Evolutionary conservation across 2,113 vertebrate species (phyloP).

Genomic region (Mobula hypostoma): DNA sequence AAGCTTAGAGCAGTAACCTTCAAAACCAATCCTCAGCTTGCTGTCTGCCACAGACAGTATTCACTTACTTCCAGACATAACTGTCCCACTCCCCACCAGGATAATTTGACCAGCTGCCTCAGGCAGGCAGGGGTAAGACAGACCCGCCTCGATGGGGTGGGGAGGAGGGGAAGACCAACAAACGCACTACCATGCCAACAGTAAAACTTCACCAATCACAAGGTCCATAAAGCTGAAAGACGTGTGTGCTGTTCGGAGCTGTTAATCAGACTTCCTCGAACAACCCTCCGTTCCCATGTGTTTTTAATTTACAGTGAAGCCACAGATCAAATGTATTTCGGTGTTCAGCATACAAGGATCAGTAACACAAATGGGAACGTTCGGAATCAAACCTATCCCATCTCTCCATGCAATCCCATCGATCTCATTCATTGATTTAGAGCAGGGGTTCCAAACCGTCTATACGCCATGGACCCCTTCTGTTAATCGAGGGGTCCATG

Average conservation of each 20-base stretch:
- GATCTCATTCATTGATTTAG: too few species aligned
- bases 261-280: not conserved
- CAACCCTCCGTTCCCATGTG: too few species aligned
- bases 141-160: not conserved
- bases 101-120: slow-evolving; percentile 24
- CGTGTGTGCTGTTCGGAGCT: not conserved
- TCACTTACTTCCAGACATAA: not conserved
- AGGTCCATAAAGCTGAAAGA: not conserved
- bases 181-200: not conserved
- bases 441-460: too few species aligned
- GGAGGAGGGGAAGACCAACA: not conserved
- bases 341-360: too few species aligned
- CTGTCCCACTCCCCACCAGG: not conserved
- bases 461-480: too few species aligned
- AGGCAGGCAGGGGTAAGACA: not conserved
- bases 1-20: not conserved
- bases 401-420: too few species aligned
- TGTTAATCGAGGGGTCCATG: too few species aligned
- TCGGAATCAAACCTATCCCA: too few species aligned
- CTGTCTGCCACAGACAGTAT: not conserved
- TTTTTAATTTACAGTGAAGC: not conserved
- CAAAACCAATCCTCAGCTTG: slow-evolving; percentile 21
- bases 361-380: too few species aligned
- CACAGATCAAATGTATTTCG: not conserved
- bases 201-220: not conserved